phyloP scores from a whole-genome alignment of 2,113 vertebrate genomes.

The Psephotus haematonotus region DNA sequence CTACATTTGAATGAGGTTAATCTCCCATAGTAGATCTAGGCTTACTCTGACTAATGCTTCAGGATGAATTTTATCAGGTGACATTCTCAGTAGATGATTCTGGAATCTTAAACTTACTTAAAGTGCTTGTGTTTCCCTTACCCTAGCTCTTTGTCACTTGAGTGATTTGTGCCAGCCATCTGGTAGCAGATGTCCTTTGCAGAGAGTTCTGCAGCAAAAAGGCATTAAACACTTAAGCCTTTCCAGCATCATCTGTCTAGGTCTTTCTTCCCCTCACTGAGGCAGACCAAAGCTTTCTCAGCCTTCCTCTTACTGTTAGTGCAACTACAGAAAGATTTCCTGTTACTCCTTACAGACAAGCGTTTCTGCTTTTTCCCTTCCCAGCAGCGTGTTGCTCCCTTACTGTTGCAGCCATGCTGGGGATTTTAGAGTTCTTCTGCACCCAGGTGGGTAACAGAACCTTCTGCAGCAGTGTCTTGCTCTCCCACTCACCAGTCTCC shows the following conservation, averaged over 20 bases:
- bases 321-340: conserved; percentile 34
- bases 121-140: neutral
- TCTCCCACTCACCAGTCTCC: neutral
- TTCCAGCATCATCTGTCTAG: neutral
- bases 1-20: neutral
- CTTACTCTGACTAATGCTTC: neutral
- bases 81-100: neutral
- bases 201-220: neutral
- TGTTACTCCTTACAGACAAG: neutral
- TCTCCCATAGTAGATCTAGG: neutral
- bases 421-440: neutral
- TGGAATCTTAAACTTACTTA: neutral
- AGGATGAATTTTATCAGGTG: neutral
- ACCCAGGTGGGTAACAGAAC: neutral
- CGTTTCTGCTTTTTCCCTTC: neutral
- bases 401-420: neutral
- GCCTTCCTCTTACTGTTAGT: conserved; percentile 11
- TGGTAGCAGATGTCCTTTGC: neutral
- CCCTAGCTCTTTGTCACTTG: neutral
- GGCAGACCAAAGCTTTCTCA: conserved; percentile 8
- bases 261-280: neutral
- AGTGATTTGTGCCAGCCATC: neutral
- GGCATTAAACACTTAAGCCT: neutral
- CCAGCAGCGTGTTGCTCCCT: rapidly evolving
- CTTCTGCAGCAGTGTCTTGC: neutral